phyloP scores from a whole-genome alignment of 2,888 invertebrate species.

The Lycia hirtaria region DNA sequence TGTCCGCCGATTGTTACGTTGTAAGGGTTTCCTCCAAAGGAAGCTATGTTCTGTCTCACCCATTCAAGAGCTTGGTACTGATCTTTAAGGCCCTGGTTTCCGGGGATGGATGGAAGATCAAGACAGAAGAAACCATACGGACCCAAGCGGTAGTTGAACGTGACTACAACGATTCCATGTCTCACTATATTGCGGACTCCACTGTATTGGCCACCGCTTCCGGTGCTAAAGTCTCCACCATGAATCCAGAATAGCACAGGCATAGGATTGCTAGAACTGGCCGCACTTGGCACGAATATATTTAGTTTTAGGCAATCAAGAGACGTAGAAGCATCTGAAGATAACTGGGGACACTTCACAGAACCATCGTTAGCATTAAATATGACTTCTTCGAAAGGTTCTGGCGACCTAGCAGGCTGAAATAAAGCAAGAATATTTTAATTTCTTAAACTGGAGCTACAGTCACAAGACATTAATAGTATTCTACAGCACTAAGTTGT shows the following conservation, averaged over 20 bases:
- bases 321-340: constrained; percentile 45
- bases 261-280: constrained; percentile 64
- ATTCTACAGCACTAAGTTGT: no score
- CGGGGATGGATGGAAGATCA: constrained; percentile 66
- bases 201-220: constrained; percentile 60
- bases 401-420: constrained; percentile 63
- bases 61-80: constrained; percentile 71
- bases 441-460: not conserved
- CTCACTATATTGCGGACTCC: constrained; percentile 63
- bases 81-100: constrained; percentile 78
- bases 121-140: constrained; percentile 79
- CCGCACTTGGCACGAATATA: constrained; percentile 76
- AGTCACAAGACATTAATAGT: not conserved
- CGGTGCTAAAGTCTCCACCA: constrained; percentile 66
- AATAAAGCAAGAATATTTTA: constrained; percentile 30
- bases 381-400: constrained; percentile 62
- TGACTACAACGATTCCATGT: constrained; percentile 70
- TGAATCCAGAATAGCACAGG: constrained; percentile 78
- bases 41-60: constrained; percentile 69
- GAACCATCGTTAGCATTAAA: constrained; percentile 68
- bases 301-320: constrained; percentile 88
- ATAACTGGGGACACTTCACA: constrained; percentile 67
- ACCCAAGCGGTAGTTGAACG: constrained; percentile 76
- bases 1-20: constrained; percentile 75
- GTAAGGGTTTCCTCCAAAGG: constrained; percentile 77